A percentile compares a stretch with the other conserved stretches of the same genome.
These are phyloP conservation scores for Andrena praecox DNA, from an alignment of 2,888 invertebrate genomes.

Conservation along the genomic window DNA sequence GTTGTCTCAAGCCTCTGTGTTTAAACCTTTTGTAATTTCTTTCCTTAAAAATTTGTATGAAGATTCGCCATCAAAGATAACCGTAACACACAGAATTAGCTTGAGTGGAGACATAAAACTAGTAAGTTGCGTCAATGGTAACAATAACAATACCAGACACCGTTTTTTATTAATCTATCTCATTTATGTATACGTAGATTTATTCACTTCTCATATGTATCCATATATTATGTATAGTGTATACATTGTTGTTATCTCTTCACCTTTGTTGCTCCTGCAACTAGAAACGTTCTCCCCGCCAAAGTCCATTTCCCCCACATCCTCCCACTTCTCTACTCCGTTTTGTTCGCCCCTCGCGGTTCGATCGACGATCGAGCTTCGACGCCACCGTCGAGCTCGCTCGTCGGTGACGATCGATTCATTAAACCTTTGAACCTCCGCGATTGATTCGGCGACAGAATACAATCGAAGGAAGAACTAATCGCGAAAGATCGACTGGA, in stretches of 20 bases:
- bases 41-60: no score
- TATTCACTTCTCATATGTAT: conserved; percentile 73
- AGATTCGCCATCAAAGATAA: not conserved
- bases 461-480: conserved; percentile 4
- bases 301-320: not conserved
- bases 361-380: conserved; percentile 36
- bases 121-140: not conserved
- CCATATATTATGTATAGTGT: conserved; percentile 79
- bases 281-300: conserved; percentile 42
- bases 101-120: not conserved
- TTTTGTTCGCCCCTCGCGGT: not conserved
- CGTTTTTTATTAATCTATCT: conserved; percentile 81
- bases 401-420: not conserved
- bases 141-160: conserved; percentile 74
- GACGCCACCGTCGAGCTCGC: not conserved
- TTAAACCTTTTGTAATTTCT: no score
- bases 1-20: no score
- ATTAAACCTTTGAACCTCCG: not conserved
- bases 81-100: no score
- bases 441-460: conserved; percentile 4
- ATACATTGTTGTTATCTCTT: conserved; percentile 76
- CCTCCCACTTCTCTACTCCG: not conserved
- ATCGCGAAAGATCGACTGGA: conserved; percentile 17
- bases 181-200: conserved; percentile 78
- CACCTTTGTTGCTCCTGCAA: conserved; percentile 67